These are phyloP conservation scores for Marisa cornuarietis DNA, from an alignment of 1,140 invertebrate species.

Conservation along the genomic window DNA sequence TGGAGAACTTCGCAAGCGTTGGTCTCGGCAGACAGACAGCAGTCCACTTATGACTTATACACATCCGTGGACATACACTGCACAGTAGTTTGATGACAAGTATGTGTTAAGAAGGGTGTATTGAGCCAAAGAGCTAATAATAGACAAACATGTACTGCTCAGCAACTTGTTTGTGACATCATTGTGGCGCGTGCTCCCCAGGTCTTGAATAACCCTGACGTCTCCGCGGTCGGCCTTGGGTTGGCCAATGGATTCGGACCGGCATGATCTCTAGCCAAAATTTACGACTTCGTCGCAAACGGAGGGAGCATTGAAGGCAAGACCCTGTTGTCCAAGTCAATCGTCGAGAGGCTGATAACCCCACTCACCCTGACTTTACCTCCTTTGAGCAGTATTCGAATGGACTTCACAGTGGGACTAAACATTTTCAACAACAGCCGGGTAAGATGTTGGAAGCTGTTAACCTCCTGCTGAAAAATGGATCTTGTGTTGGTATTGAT, in stretches of 20 bases:
- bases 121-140: too few species aligned
- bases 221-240: constrained; percentile 10
- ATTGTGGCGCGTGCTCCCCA: background rate
- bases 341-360: constrained; percentile 11
- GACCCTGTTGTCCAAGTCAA: constrained; percentile 10
- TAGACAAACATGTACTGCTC: too few species aligned
- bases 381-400: background rate
- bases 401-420: background rate
- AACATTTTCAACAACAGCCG: background rate
- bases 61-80: too few species aligned
- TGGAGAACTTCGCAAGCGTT: too few species aligned
- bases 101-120: too few species aligned
- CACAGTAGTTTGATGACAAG: too few species aligned
- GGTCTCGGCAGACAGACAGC: too few species aligned
- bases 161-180: background rate
- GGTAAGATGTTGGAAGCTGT: background rate
- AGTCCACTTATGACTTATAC: too few species aligned
- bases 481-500: too few species aligned
- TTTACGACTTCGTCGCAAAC: constrained; percentile 29
- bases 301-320: constrained; percentile 12
- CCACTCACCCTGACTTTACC: constrained; percentile 13
- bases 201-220: constrained; percentile 19
- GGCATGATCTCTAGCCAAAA: constrained; percentile 20
- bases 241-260: constrained; percentile 20
- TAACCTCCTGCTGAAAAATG: too few species aligned